phyloP scores from a whole-genome alignment of 2,888 invertebrate species.

The Idaea biselata region DNA sequence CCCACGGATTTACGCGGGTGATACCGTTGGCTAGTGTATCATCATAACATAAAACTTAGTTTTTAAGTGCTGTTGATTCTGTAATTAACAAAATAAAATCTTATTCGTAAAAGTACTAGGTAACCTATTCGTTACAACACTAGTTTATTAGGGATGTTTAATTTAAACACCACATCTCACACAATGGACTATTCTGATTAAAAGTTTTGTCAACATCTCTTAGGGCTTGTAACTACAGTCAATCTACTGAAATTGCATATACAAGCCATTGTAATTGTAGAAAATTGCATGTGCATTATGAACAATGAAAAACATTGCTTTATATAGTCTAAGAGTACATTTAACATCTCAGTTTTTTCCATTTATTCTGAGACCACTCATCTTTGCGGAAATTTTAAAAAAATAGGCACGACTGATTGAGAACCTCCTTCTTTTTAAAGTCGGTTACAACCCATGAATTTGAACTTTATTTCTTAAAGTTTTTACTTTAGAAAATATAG shows the following conservation, averaged over 20 bases:
- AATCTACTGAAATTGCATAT: background rate
- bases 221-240: background rate
- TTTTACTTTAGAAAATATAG: background rate
- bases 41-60: too few species aligned
- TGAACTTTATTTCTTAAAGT: background rate
- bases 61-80: too few species aligned
- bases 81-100: too few species aligned
- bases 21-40: too few species aligned
- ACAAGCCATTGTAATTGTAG: background rate
- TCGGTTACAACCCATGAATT: background rate
- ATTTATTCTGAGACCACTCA: background rate
- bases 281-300: slow-evolving; percentile 29
- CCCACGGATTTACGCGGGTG: too few species aligned
- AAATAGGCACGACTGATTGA: background rate
- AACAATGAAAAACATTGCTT: slow-evolving; percentile 42
- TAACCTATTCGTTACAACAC: too few species aligned
- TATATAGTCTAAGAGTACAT: slow-evolving; percentile 16
- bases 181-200: background rate
- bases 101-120: too few species aligned
- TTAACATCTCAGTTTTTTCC: slow-evolving; percentile 10
- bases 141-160: background rate
- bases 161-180: background rate
- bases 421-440: background rate
- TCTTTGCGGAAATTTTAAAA: background rate
- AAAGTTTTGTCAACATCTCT: background rate